Conservation (phyloP, 2,113 vertebrate species). For the Corythoichthys intestinalis region DNA sequence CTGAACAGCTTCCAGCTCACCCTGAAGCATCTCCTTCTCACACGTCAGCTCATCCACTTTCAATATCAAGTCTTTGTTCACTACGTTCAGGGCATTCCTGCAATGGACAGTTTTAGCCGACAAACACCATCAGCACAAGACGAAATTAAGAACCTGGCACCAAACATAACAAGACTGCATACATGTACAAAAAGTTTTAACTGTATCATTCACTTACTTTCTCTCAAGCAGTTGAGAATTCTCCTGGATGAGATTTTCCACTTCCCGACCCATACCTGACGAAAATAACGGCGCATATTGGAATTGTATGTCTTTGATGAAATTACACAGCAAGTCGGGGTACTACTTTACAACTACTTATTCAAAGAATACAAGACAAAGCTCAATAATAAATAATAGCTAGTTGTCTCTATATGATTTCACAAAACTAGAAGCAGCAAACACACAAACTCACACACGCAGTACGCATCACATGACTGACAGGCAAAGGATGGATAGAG, state of each 20-base stretch:
- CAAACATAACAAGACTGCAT: not conserved
- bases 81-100: constrained; percentile 97
- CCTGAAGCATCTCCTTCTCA: constrained; percentile 90
- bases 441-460: constrained; percentile 21
- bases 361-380: not conserved
- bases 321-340: constrained; percentile 8
- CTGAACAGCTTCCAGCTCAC: constrained; percentile 84
- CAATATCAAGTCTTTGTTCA: constrained; percentile 97
- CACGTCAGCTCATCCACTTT: constrained; percentile 91
- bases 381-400: not conserved
- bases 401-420: not conserved
- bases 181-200: no score
- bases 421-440: constrained; percentile 14
- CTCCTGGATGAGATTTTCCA: constrained; percentile 95
- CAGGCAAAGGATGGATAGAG: constrained; percentile 61
- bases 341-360: constrained; percentile 32
- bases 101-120: not conserved
- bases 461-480: constrained; percentile 49
- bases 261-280: constrained; percentile 96
- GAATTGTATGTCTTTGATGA: not conserved
- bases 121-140: not conserved
- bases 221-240: constrained; percentile 97
- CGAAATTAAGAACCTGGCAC: not conserved
- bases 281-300: constrained; percentile 19
- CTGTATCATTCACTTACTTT: constrained; percentile 78